phyloP scores from a whole-genome alignment of 2,888 invertebrate genomes.

The Drosophila melanosoma region DNA sequence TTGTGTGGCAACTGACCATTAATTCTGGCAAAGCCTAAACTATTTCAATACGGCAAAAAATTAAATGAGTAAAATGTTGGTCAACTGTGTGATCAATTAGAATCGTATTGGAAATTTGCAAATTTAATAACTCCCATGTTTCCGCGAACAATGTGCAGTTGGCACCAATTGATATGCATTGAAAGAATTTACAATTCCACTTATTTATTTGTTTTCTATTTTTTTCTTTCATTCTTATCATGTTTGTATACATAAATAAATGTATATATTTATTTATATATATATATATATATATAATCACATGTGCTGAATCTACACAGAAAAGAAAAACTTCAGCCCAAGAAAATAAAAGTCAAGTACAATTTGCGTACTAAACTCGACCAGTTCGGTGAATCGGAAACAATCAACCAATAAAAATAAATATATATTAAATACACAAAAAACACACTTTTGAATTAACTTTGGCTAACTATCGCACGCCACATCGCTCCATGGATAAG shows the following conservation, averaged over 20 bases:
- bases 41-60: background rate
- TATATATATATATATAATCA: slow-evolving; percentile 66
- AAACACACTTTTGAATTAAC: slow-evolving; percentile 64
- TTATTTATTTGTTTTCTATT: slow-evolving; percentile 23
- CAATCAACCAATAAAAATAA: slow-evolving; percentile 50
- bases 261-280: slow-evolving; percentile 52
- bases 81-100: background rate
- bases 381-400: slow-evolving; percentile 25
- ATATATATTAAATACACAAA: slow-evolving; percentile 45
- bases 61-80: background rate
- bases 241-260: slow-evolving; percentile 61
- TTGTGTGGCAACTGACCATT: background rate
- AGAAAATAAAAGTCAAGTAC: slow-evolving; percentile 39
- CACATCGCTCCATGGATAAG: slow-evolving; percentile 33
- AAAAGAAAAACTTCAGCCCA: slow-evolving; percentile 53
- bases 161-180: slow-evolving; percentile 9
- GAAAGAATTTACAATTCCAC: slow-evolving; percentile 21
- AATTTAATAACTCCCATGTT: background rate
- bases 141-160: background rate
- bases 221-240: slow-evolving; percentile 53
- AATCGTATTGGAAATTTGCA: background rate
- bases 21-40: background rate
- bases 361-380: slow-evolving; percentile 40
- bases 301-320: slow-evolving; percentile 72
- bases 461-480: slow-evolving; percentile 78